These are phyloP conservation scores for Poecilus cupreus DNA, from an alignment of 2,888 invertebrate species.

Conservation along the genomic window DNA sequence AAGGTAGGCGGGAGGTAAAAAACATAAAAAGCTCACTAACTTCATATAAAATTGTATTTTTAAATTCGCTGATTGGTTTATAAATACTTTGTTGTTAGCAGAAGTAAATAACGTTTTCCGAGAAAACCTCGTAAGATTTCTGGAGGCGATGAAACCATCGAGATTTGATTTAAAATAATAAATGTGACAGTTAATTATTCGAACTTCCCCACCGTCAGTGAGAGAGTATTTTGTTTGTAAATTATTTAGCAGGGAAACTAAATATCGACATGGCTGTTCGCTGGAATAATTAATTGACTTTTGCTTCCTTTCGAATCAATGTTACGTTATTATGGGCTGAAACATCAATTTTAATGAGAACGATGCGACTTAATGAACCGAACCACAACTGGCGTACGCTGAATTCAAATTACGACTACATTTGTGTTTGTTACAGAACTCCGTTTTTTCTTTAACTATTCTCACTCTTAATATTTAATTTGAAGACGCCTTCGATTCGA, in stretches of 20 bases:
- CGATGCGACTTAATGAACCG: conserved; percentile 52
- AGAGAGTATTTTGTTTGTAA: conserved; percentile 37
- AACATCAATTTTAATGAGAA: conserved; percentile 54
- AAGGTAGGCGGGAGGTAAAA: too few relatives aligned
- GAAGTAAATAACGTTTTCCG: too few relatives aligned
- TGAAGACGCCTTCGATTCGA: background rate
- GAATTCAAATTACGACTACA: conserved; percentile 51
- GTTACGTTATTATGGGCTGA: conserved; percentile 53
- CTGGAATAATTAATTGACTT: conserved; percentile 56
- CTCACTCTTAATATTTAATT: conserved; percentile 30
- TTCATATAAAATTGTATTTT: too few relatives aligned
- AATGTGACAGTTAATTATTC: conserved; percentile 45
- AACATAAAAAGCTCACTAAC: too few relatives aligned
- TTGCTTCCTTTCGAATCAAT: conserved; percentile 57
- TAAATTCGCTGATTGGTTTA: too few relatives aligned
- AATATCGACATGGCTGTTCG: conserved; percentile 45
- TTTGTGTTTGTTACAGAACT: conserved; percentile 38
- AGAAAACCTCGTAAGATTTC: background rate
- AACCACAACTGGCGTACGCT: conserved; percentile 3
- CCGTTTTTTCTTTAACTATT: background rate
- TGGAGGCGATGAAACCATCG: background rate
- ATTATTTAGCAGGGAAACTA: conserved; percentile 43
- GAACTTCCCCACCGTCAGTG: background rate
- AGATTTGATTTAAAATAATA: conserved; percentile 45
- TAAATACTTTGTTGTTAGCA: too few relatives aligned